A percentile compares a stretch with the other conserved stretches of the same genome.
Conservation (phyloP, 35 echinoderm and acorn worm genomes). For the Ophiothrix spiculata region DNA sequence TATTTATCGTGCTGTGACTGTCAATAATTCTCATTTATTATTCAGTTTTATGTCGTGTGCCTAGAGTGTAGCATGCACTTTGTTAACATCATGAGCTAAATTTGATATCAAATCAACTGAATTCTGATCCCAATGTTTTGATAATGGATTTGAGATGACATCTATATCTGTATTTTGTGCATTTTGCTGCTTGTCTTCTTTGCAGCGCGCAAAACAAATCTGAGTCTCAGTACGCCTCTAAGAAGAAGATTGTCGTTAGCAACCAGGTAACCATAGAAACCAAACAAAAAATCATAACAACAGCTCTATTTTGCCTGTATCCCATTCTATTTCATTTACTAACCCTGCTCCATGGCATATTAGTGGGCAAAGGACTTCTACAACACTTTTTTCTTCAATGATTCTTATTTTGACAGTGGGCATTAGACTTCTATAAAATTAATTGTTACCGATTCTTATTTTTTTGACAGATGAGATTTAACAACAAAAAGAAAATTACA, state of each 20-base stretch:
- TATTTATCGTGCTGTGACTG: neutral
- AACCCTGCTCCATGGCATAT: neutral
- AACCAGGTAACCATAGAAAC: slow-evolving; percentile 9
- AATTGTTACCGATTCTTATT: too few species aligned
- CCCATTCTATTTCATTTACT: neutral
- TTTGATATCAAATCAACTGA: too few species aligned
- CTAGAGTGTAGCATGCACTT: too few species aligned
- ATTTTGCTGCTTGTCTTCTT: slow-evolving; percentile 12
- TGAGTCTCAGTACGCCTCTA: neutral
- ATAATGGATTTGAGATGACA: neutral
- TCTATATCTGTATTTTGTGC: neutral
- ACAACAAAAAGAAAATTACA: too few species aligned
- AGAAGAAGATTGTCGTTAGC: neutral
- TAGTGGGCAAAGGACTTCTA: neutral
- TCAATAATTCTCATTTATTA: too few species aligned
- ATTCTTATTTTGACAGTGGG: too few species aligned
- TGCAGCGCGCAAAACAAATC: neutral
- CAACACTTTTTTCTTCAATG: too few species aligned
- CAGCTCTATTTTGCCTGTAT: neutral
- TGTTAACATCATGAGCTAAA: too few species aligned
- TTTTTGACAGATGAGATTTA: too few species aligned
- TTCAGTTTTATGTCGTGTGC: too few species aligned
- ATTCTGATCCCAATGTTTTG: too few species aligned
- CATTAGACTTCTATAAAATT: too few species aligned
- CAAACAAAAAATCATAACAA: neutral